phyloP scores from a whole-genome alignment of 2,113 vertebrate genomes.

The Sylvilagus bachmani region DNA sequence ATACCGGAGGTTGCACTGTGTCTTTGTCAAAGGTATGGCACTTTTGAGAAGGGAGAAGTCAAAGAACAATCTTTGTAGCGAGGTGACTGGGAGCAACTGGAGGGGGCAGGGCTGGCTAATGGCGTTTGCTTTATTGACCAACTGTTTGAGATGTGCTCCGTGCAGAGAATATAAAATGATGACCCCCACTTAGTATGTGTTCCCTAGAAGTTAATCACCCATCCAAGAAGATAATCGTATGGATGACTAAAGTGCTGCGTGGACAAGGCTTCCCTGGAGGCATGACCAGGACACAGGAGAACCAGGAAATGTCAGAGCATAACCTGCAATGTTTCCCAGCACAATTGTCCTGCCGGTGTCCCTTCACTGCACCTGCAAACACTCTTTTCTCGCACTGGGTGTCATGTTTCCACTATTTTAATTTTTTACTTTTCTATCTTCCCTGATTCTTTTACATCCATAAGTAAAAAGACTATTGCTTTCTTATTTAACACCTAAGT shows the following conservation, averaged over 20 bases:
- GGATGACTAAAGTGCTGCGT: not conserved
- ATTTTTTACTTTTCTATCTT: not conserved
- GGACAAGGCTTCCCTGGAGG: not conserved
- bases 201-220: not conserved
- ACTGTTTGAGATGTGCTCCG: not conserved
- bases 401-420: fast-evolving
- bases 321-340: not conserved
- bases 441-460: no score
- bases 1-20: fast-evolving
- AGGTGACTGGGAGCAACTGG: fast-evolving
- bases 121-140: not conserved
- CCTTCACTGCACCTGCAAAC: fast-evolving
- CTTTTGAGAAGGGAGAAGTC: not conserved
- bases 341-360: fast-evolving
- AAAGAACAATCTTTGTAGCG: not conserved
- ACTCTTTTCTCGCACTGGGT: fast-evolving
- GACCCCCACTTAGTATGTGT: not conserved
- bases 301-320: fast-evolving
- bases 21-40: not conserved
- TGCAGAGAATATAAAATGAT: not conserved
- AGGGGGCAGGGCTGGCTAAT: not conserved
- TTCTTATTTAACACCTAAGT: not conserved
- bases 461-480: not conserved
- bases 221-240: not conserved
- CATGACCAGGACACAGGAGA: fast-evolving